Evolutionary conservation across 2,888 invertebrate species (phyloP), one percentile per base, ranked within the genome.

Genomic region (Oligia latruncula): DNA sequence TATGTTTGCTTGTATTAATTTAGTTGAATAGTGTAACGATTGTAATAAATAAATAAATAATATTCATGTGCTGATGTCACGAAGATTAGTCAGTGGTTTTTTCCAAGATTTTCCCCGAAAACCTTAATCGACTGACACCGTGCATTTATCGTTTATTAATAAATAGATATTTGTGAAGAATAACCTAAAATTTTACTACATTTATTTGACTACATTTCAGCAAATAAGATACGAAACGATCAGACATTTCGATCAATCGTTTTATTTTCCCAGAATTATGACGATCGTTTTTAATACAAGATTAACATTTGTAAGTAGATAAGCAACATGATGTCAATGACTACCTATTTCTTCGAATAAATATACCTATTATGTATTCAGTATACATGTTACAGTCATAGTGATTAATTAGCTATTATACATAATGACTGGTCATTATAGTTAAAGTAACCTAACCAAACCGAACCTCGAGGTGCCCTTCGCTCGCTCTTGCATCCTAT

Each of bases 31-130:
- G 29, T 29, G 29, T 29, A 29, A 29, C 29, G 29, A 29, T 29
- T 29, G 29, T 0, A 40, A 40, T 40, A 40, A 40, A 40, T 40
- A 40, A 40, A 40, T 40, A 40, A 40, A 40, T 6, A 40, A 74
- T 68, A 68, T 68, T 64, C 46, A 49, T 64, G 40, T 20, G 67
- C n/a, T 79, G 52, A 85, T 71, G 83, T 83, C 74, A 87, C 13
- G 20, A 43, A 72, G 11, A 79, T 83, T 71, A 78, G 35, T 60
- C 55, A 71, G n/a, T 62, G 35, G 65, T 55, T 72, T 71, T 71
- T 68, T 66, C 23, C 8, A 65, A 35, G 52, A 46, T 62, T 75
- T 82, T 72, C 62, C 64, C 35, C 15, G 64, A 67, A 68, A 35
- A 20, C 2, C 5, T 35, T 60, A 20, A 72, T 72, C 35, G 13